Evolutionary conservation across 2,888 invertebrate genomes (phyloP), one percentile per base, ranked within the genome.

Genomic region (Lucinisca nassula): DNA sequence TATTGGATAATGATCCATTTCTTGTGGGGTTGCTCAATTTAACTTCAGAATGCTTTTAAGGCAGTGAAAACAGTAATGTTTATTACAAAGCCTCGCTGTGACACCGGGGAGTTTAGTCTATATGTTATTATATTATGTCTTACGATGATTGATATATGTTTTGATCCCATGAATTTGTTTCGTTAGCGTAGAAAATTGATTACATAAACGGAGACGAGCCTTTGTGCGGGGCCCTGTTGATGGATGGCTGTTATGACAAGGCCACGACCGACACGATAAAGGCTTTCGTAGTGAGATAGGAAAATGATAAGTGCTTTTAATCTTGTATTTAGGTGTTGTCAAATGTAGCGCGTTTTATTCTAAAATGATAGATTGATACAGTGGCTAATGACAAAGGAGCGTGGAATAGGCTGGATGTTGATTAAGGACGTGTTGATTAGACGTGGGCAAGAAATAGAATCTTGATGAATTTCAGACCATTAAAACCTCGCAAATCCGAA

Each of bases 91-190:
- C 21, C 67, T 35, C 32, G 35, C 67, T 35, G 67, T 67, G 67
- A 67, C 67, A 67, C 67, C 17, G 17, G 67, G 35, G 67, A 77
- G 84, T 84, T 79, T 72, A 75, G 80, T 87, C 82, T 87, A 87
- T 75, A 82, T 87, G 84, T 84, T 85, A 85, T 85, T 84, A 86
- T 89, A 85, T 87, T 80, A 82, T 83, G 89, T 87, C 87, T 79
- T 73, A 79, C 55, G 80, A 83, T 89, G 89, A 89, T 89, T 82
- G 87, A 89, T 89, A 77, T 40, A 82, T 30, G 49, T 82, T 89
- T 89, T 89, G 82, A 87, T 87, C 80, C 74, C 72, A 72, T 77
- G 79, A 82, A 79, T 88, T 89, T 78, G 82, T 83, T 85, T 87
- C 82, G 76, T 89, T 87, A 85, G 87, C 85, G 80, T 45, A 67